Evolutionary conservation across 1,140 invertebrate species (phyloP), one percentile per base, ranked within the genome.

Genomic region (Melipona quadrifasciata): DNA sequence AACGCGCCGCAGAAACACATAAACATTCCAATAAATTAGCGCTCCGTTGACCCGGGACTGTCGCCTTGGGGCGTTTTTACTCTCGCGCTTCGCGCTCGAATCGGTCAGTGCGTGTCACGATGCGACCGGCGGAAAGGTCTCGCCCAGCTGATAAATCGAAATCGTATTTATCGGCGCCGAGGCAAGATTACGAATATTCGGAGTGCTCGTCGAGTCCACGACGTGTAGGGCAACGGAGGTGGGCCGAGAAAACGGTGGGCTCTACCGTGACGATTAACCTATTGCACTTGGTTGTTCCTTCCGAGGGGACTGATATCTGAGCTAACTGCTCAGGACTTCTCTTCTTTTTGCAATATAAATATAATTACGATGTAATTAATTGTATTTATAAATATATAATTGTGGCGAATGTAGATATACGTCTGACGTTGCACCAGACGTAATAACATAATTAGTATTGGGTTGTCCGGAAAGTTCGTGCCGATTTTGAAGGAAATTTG

Each of bases 21-120:
- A 95, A 95, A 95, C 94, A 95, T 95, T 95, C 92, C 92, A 94
- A 95, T 95, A 95, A 95, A 95, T 95, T 95, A 95, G 93, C 91
- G 91, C 85, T 92, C 89, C 91, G 81, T 85, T 94, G 94, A 95
- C 94, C 94, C 93, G 89, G 89, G 92, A 93, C 92, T 93, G 91
- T 93, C 92, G 90, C 89, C 92, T 87, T 90, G 85, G 83, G 39
- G 81, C 85, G 86, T 91, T 90, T 93, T 92, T 90, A 91, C 80
- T 89, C 88, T 90, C 89, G 86, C 85, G 81, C 85, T 86, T 82
- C 83, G 85, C 79, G 81, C 85, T 74, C 61, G 84, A 89, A 93
- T 92, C 92, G 85, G 82, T 84, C 86, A 87, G 72, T 78, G 91
- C 87, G 88, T 93, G 92, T 93, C 92, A 92, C 90, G 88, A 90